Base-by-base conservation (phyloP, 2,113 vertebrate genomes). In the Reinhardtius hippoglossoides region DNA sequence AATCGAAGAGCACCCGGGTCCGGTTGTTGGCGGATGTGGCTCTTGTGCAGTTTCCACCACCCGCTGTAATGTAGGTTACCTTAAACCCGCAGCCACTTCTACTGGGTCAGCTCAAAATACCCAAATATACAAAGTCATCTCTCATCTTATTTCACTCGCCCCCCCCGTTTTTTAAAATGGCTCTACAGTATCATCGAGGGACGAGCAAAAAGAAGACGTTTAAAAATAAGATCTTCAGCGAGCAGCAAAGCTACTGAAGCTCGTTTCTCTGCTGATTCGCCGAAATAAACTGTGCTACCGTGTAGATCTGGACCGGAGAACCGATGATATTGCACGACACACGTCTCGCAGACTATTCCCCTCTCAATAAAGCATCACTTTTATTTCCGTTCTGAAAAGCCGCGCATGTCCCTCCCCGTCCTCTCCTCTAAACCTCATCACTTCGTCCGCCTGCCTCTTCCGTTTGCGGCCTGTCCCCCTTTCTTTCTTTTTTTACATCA, bases 321-420 rank as follows among this genome's bases (percentile, higher is more conserved):
- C 24, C 52, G 60, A 63, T 9, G 2, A 69, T 67, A 74, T 72
- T 80, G 71, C 69, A 70, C 13, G 21, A 72, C 67, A 48, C 8
- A n/a, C 61, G 70, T 61, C 57, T 81, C 76, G 5, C 76, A 83
- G 58, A 64, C 48, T 48, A 74, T 46, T 76, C 82, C 71, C 67
- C 35, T 74, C 70, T 85, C 67, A 80, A 87, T 81, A 81, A 78
- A 79, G 21, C 27, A 52, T 35, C 46, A 42, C 31, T 75, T 75
- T 60, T 42, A 76, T 76, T 89, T 81, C 55, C 1, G 3, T 26
- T 76, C 24, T 58, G 57, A 84, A 79, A 67, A 73, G 55, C 26
- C 78, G 76, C 74, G 61, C 81, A 35, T 6, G 18, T 76, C 48
- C 35, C 48, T 67, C 52, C 7, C 5, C 1, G 2, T 68, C 55